Evolutionary conservation across 2,113 vertebrate species (phyloP).

Genomic region (Motacilla tschutschensis): DNA sequence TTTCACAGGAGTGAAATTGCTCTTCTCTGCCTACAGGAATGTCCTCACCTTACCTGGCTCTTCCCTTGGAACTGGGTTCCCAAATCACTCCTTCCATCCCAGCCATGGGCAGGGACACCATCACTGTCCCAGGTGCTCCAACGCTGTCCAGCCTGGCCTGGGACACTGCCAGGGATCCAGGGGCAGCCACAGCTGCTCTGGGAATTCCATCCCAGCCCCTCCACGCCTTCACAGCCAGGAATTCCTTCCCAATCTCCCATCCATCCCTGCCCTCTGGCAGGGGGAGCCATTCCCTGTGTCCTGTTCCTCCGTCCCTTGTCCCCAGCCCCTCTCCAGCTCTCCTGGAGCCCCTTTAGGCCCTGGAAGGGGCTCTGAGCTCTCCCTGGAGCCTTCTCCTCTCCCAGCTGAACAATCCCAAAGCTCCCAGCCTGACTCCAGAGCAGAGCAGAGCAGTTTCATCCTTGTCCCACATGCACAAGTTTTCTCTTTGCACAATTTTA

Average conservation of each 20-base stretch:
- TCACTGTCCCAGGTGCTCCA: not conserved
- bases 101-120: not conserved
- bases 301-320: not conserved
- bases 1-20: not conserved
- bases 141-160: not conserved
- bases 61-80: not conserved
- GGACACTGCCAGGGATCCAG: not conserved
- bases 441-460: not conserved
- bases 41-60: not conserved
- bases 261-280: accelerated
- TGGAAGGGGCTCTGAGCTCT: not conserved
- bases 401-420: not conserved
- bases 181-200: not conserved
- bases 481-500: not conserved
- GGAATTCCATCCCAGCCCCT: not conserved
- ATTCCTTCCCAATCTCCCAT: not conserved
- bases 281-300: not conserved
- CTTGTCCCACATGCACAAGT: accelerated
- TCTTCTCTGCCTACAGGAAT: not conserved
- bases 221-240: accelerated
- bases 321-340: not conserved
- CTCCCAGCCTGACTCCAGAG: not conserved
- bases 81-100: not conserved
- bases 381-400: not conserved
- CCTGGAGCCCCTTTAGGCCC: not conserved